Conservation (phyloP, 1,140 invertebrate species). For the Polypedilum vanderplanki region DNA sequence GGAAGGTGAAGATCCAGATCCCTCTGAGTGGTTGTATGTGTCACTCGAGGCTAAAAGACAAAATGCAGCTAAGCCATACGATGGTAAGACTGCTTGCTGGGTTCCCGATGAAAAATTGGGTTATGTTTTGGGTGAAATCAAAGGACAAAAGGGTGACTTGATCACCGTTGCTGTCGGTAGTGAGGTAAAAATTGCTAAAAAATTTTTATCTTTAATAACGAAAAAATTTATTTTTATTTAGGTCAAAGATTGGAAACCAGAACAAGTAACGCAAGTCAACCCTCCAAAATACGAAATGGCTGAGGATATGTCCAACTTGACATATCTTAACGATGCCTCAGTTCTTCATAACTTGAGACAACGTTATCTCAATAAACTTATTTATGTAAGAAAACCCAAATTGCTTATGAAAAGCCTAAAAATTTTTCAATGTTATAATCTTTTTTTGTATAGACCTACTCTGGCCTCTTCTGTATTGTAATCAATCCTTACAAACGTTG, state of each 20-base stretch:
- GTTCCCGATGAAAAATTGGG: conserved; percentile 96
- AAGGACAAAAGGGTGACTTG: conserved; percentile 95
- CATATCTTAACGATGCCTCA: conserved; percentile 99
- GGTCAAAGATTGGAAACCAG: conserved; percentile 95
- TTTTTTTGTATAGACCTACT: conserved; percentile 81
- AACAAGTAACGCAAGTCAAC: conserved; percentile 95
- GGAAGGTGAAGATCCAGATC: conserved; percentile 84
- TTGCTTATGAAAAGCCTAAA: background rate
- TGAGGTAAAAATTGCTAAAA: no score
- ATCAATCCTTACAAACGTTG: conserved; percentile 99
- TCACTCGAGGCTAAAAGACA: conserved; percentile 93
- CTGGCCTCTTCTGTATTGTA: conserved; percentile 98
- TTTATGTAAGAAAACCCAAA: conserved; percentile 87
- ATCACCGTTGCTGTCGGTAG: conserved; percentile 85
- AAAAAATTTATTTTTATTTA: conserved; percentile 43
- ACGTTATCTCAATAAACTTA: conserved; percentile 94
- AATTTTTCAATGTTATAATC: background rate
- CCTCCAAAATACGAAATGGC: conserved; percentile 99
- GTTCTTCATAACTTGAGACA: conserved; percentile 98
- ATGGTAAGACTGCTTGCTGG: conserved; percentile 99
- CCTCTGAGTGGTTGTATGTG: conserved; percentile 87
- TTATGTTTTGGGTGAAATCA: conserved; percentile 94
- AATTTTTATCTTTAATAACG: no score
- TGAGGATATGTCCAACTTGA: conserved; percentile 99
- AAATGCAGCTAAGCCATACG: conserved; percentile 95